These are phyloP conservation scores for Ctenicera cuprea DNA, from an alignment of 2,888 invertebrate species.

Conservation along the genomic window DNA sequence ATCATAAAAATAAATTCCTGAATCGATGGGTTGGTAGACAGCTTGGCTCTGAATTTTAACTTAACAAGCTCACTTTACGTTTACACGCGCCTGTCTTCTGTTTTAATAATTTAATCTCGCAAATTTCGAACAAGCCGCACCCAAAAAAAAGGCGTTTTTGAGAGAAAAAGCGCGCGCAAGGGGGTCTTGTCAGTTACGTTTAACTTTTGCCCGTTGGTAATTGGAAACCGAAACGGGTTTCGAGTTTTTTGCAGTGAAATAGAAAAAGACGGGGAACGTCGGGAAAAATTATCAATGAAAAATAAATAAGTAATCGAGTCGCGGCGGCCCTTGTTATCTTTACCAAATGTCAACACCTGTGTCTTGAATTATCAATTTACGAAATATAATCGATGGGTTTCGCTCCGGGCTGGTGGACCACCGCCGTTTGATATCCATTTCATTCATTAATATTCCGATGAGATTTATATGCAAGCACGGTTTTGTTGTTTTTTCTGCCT, in stretches of 20 bases:
- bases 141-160: slow-evolving; percentile 7
- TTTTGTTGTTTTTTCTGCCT: slow-evolving; percentile 5
- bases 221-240: slow-evolving; percentile 6
- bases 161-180: slow-evolving; percentile 13
- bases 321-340: slow-evolving; percentile 26
- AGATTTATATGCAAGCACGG: slow-evolving; percentile 9
- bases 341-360: slow-evolving; percentile 30
- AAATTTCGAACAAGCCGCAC: not conserved
- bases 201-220: slow-evolving; percentile 18
- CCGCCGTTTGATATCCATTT: slow-evolving; percentile 27
- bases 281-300: slow-evolving; percentile 26
- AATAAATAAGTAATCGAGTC: slow-evolving; percentile 16
- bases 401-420: slow-evolving; percentile 20
- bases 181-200: slow-evolving; percentile 33
- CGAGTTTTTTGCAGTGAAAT: not conserved
- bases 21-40: slow-evolving; percentile 41
- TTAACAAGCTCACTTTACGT: not conserved
- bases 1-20: slow-evolving; percentile 42
- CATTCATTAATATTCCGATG: slow-evolving; percentile 27
- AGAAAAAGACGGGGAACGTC: not conserved
- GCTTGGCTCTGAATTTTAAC: slow-evolving; percentile 40
- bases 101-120: not conserved
- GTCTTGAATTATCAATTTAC: slow-evolving; percentile 25
- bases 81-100: not conserved
- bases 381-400: slow-evolving; percentile 30